Evolutionary conservation across 2,113 vertebrate genomes (phyloP).

Genomic region (Labrus mixtus): DNA sequence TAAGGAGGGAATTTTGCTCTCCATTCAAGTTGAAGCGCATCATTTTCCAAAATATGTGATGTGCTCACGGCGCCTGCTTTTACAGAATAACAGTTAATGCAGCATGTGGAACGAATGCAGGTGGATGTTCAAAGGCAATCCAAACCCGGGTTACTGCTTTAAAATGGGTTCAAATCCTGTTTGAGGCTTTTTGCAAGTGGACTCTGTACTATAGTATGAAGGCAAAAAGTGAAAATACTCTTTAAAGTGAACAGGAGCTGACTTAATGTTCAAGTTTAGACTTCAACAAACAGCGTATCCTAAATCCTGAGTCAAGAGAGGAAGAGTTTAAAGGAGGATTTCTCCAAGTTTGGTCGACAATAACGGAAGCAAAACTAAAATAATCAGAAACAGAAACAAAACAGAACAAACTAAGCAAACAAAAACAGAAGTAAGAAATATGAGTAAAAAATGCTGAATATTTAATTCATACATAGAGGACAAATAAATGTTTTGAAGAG

Average conservation of each 20-base stretch:
- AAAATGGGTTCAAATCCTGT: conserved; percentile 1
- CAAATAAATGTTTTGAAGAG: too few relatives aligned
- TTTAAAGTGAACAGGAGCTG: not conserved
- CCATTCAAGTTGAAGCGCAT: conserved; percentile 34
- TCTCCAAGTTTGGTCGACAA: too few relatives aligned
- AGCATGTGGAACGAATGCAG: conserved; percentile 14
- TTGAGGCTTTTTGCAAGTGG: not conserved
- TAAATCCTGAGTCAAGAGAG: too few relatives aligned
- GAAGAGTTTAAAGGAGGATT: too few relatives aligned
- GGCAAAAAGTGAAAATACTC: not conserved
- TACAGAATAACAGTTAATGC: conserved; percentile 31
- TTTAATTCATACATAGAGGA: too few relatives aligned
- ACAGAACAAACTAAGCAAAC: too few relatives aligned
- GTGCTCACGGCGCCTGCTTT: conserved; percentile 10
- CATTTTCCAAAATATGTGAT: conserved; percentile 39
- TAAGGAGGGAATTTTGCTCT: conserved; percentile 31
- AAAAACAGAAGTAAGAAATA: too few relatives aligned
- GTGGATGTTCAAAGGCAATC: not conserved
- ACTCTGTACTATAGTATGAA: not conserved
- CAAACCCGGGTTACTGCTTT: not conserved
- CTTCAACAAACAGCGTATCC: not conserved
- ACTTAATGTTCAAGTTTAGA: not conserved
- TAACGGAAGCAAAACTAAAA: too few relatives aligned
- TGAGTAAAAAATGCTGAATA: too few relatives aligned
- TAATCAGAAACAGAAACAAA: too few relatives aligned